Evolutionary conservation across 64 coral and sea anemone genomes (phyloP).

Genomic region (Cladopsammia gracilis): DNA sequence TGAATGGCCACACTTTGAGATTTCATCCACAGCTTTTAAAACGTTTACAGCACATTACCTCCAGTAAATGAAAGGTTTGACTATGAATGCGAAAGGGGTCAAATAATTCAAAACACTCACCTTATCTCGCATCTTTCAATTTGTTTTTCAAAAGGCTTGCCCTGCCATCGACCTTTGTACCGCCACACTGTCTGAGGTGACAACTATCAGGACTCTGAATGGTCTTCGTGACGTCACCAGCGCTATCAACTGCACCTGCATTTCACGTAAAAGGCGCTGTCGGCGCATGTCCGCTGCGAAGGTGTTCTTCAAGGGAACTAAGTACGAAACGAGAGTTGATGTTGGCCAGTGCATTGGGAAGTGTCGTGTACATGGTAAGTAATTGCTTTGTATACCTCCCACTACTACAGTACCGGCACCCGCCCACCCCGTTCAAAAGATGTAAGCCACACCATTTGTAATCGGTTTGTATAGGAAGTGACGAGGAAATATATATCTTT

Average conservation of each 20-base stretch:
- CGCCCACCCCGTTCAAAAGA: too few relatives aligned
- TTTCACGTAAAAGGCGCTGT: conserved; percentile 45
- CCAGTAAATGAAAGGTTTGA: too few relatives aligned
- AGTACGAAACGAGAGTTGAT: conserved; percentile 59
- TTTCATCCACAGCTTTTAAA: too few relatives aligned
- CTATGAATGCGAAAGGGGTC: too few relatives aligned
- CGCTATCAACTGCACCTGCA: conserved; percentile 47
- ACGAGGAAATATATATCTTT: too few relatives aligned
- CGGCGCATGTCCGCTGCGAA: conserved; percentile 32
- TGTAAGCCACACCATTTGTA: too few relatives aligned
- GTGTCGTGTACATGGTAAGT: conserved; percentile 20
- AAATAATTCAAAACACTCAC: not conserved
- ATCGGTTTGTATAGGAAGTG: too few relatives aligned
- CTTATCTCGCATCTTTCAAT: not conserved
- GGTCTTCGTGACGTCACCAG: conserved; percentile 50
- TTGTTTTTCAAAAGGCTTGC: conserved; percentile 12
- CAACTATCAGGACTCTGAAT: conserved; percentile 37
- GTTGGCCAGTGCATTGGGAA: conserved; percentile 69
- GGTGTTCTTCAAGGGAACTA: conserved; percentile 50
- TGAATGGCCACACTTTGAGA: too few relatives aligned
- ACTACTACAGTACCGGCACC: too few relatives aligned
- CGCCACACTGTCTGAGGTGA: conserved; percentile 4
- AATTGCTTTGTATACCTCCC: too few relatives aligned
- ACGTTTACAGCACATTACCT: too few relatives aligned
- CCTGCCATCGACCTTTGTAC: conserved; percentile 45